Conservation (phyloP, 1,140 invertebrate genomes). For the Panagrolaimus sp. region DNA sequence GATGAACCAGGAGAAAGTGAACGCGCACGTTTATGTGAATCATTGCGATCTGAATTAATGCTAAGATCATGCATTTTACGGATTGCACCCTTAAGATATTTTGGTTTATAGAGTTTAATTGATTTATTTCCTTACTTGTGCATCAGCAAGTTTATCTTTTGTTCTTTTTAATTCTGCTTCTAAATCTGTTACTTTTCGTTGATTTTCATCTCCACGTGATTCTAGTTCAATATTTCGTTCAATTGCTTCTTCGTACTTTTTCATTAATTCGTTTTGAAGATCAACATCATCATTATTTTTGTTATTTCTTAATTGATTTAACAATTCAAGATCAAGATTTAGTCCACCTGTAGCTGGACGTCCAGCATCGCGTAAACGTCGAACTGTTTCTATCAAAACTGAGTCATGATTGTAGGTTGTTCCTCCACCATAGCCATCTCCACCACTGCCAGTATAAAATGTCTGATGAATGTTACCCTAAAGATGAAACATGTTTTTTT, state of each 20-base stretch:
- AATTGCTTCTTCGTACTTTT: constrained; percentile 57
- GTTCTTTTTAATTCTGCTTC: constrained; percentile 49
- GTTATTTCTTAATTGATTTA: constrained; percentile 29
- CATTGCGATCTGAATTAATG: constrained; percentile 29
- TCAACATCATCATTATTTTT: constrained; percentile 41
- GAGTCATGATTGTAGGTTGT: constrained; percentile 40
- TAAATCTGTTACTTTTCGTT: constrained; percentile 48
- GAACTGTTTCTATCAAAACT: constrained; percentile 41
- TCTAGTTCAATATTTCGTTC: constrained; percentile 57
- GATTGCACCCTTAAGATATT: constrained; percentile 45
- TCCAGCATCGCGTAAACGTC: constrained; percentile 34
- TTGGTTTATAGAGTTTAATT: not conserved
- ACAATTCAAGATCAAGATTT: constrained; percentile 38
- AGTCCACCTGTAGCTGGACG: constrained; percentile 18
- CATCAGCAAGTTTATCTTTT: constrained; percentile 47
- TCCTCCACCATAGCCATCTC: constrained; percentile 15
- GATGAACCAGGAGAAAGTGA: constrained; percentile 51
- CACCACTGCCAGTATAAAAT: constrained; percentile 13
- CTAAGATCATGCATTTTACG: constrained; percentile 50
- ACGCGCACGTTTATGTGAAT: constrained; percentile 44
- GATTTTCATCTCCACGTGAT: constrained; percentile 55
- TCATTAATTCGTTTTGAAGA: constrained; percentile 56
- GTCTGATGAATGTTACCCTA: constrained; percentile 15
- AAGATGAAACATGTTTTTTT: not conserved
- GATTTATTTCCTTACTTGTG: constrained; percentile 29